Percentiles rank a stretch among this genome's conserved stretches.
Evolutionary conservation across 35 echinoderm and acorn worm species (phyloP).

Genomic region (Patiria miniata): DNA sequence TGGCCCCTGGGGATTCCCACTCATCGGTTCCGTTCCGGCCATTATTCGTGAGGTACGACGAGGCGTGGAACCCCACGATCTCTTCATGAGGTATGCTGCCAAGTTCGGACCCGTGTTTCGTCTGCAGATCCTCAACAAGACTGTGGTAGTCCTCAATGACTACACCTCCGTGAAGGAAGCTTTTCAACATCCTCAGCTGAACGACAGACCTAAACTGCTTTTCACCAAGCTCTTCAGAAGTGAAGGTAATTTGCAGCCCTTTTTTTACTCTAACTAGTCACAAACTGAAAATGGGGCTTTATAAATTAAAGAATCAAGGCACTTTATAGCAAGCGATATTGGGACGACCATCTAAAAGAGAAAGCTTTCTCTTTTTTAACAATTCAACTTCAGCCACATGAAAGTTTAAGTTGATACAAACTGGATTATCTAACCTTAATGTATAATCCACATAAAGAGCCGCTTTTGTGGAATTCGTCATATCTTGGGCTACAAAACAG

Average conservation of each 20-base stretch:
- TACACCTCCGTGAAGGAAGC: constrained; percentile 15
- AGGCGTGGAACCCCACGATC: constrained; percentile 8
- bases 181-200: not conserved
- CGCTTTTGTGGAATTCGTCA: too few relatives aligned
- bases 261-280: not conserved
- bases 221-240: not conserved
- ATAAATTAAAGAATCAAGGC: not conserved
- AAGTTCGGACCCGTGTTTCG: not conserved
- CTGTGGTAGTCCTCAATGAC: constrained; percentile 15
- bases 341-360: too few relatives aligned
- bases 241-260: not conserved
- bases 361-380: too few relatives aligned
- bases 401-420: too few relatives aligned
- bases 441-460: too few relatives aligned
- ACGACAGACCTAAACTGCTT: constrained; percentile 6
- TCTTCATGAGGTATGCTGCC: not conserved
- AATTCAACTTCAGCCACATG: too few relatives aligned
- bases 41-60: not conserved
- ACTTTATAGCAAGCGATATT: not conserved
- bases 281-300: not conserved
- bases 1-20: not conserved
- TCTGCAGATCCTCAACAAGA: not conserved
- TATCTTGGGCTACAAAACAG: too few relatives aligned
- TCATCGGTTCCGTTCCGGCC: not conserved
- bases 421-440: too few relatives aligned